Percentiles rank a stretch among this genome's conserved stretches.
These are phyloP conservation scores for Teleiodes luculella DNA, from an alignment of 2,888 invertebrate genomes.

Conservation along the genomic window DNA sequence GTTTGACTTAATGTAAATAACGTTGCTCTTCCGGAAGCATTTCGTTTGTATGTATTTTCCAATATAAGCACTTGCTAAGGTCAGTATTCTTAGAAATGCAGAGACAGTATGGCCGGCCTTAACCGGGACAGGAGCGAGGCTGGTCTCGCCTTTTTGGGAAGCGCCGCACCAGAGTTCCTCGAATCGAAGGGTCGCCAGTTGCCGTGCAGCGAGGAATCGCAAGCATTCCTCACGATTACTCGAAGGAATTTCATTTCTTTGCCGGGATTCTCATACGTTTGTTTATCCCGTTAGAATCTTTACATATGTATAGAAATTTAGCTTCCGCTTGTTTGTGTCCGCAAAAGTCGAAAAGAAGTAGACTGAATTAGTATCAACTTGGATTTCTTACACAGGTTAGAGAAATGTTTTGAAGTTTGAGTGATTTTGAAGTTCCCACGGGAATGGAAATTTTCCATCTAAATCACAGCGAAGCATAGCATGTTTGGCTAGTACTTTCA, in stretches of 20 bases:
- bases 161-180: conserved; percentile 18
- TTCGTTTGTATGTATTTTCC: neutral
- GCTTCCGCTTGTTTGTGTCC: no score
- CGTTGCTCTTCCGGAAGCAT: neutral
- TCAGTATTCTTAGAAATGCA: neutral
- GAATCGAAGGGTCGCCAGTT: conserved; percentile 16
- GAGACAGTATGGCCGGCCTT: conserved; percentile 23
- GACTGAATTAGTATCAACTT: no score
- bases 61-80: neutral
- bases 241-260: neutral
- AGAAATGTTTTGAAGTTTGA: no score
- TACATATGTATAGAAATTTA: no score
- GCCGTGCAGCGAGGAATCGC: neutral
- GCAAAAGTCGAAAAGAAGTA: no score
- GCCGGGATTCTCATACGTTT: neutral
- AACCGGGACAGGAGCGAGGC: conserved; percentile 28
- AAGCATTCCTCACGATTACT: conserved; percentile 5
- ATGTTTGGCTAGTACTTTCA: neutral
- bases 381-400: no score
- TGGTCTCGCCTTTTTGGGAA: conserved; percentile 48
- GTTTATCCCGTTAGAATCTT: neutral
- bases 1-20: no score
- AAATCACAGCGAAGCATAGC: no score
- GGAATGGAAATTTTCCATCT: no score
- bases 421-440: no score